phyloP scores from a whole-genome alignment of 2,797 vertebrate species.

The Hemitrygon akajei region DNA sequence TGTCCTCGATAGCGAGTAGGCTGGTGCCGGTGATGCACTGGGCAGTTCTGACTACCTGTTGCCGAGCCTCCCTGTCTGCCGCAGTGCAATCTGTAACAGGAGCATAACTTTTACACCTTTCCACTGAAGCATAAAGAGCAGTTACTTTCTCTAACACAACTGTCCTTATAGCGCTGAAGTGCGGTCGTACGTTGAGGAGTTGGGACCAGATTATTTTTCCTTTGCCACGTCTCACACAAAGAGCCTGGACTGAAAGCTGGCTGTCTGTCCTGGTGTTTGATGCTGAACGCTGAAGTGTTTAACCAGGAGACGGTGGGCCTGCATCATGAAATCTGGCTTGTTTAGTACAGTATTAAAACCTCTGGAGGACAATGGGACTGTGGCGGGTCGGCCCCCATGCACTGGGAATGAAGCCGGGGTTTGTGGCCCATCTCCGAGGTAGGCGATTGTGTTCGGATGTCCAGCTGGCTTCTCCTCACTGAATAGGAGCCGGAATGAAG shows the following conservation, averaged over 20 bases:
- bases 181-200: not conserved
- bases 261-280: not conserved
- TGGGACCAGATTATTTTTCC: not conserved
- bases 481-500: not conserved
- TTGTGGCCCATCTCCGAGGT: not conserved
- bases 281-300: not conserved
- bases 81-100: too few relatives aligned
- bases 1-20: too few relatives aligned
- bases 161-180: not conserved
- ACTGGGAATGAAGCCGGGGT: not conserved
- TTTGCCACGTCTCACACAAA: not conserved
- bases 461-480: not conserved
- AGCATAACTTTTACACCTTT: too few relatives aligned
- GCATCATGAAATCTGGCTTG: not conserved
- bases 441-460: not conserved
- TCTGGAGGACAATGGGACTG: not conserved
- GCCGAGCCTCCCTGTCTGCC: too few relatives aligned
- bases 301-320: not conserved
- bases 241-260: not conserved
- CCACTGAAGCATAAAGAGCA: too few relatives aligned
- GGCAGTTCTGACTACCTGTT: too few relatives aligned
- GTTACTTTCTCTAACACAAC: not conserved
- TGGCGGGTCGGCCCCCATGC: not conserved
- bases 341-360: slow-evolving; percentile 9
- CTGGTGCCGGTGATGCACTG: too few relatives aligned